Evolutionary conservation across 1,140 invertebrate species (phyloP).

Genomic region (Sycophila sp.): DNA sequence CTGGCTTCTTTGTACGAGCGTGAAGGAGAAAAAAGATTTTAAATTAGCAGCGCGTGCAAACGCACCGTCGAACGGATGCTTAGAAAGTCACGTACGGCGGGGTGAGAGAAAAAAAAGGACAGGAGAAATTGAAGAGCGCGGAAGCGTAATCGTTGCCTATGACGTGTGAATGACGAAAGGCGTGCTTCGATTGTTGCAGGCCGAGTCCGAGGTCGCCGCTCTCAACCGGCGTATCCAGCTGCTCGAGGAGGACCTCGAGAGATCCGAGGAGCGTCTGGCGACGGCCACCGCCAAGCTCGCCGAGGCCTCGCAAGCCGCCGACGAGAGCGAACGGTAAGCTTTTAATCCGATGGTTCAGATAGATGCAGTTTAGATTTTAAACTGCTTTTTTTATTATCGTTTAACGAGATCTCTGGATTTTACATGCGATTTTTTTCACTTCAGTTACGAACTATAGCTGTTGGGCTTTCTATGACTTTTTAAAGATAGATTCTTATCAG

Average conservation of each 20-base stretch:
- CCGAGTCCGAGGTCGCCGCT: conserved; percentile 97
- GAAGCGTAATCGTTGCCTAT: not conserved
- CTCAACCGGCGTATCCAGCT: conserved; percentile 98
- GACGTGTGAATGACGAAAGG: not conserved
- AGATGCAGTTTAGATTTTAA: too few species aligned
- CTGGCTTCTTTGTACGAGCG: too few species aligned
- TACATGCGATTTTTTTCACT: not conserved
- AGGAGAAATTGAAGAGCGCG: not conserved
- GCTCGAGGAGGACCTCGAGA: conserved; percentile 97
- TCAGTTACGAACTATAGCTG: not conserved
- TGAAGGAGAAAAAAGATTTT: not conserved
- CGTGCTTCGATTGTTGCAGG: conserved; percentile 72
- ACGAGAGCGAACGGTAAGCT: conserved; percentile 99
- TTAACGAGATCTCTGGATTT: not conserved
- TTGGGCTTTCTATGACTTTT: not conserved
- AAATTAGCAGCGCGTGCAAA: not conserved
- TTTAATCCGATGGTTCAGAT: not conserved
- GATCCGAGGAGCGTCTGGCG: conserved; percentile 96
- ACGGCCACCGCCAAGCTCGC: conserved; percentile 97
- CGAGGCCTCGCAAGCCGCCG: conserved; percentile 98
- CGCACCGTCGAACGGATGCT: not conserved
- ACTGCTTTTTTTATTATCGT: not conserved
- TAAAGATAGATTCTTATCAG: not conserved
- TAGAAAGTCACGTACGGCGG: not conserved
- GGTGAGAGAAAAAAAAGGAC: not conserved